phyloP scores from a whole-genome alignment of 1,140 invertebrate species.

The Ditylenchus dipsaci region DNA sequence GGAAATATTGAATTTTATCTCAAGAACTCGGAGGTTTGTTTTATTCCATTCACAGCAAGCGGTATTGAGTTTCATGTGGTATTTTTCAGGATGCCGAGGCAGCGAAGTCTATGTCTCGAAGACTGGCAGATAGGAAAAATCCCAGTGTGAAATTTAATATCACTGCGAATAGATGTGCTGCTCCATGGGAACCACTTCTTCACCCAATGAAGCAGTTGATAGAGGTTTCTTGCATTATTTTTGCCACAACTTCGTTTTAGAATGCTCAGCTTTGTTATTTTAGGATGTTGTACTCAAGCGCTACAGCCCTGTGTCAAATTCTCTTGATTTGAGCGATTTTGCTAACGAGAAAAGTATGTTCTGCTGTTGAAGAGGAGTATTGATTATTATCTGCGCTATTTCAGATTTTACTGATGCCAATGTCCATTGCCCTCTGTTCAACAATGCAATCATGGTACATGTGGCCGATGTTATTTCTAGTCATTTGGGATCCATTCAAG shows the following conservation, averaged over 20 bases:
- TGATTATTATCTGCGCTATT: not conserved
- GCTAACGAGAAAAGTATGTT: slow-evolving; percentile 15
- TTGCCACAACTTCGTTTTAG: not conserved
- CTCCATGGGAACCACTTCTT: slow-evolving; percentile 21
- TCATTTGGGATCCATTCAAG: slow-evolving; percentile 23
- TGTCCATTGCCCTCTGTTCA: slow-evolving; percentile 11
- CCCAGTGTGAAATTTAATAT: slow-evolving; percentile 25
- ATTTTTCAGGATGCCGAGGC: slow-evolving; percentile 14
- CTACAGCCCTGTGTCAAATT: slow-evolving; percentile 27
- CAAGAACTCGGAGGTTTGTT: not conserved
- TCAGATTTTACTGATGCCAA: slow-evolving; percentile 20
- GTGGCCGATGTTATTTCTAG: slow-evolving; percentile 12
- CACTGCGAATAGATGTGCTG: not conserved
- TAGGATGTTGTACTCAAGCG: slow-evolving; percentile 21
- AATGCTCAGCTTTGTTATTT: not conserved
- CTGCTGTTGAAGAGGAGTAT: not conserved
- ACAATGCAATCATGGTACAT: slow-evolving; percentile 32
- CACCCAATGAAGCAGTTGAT: slow-evolving; percentile 9
- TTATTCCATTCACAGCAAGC: not conserved
- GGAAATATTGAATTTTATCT: slow-evolving; percentile 16
- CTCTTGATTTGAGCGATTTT: slow-evolving; percentile 37
- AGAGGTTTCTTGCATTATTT: slow-evolving; percentile 10
- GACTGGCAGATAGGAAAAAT: slow-evolving; percentile 24
- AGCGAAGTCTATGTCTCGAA: slow-evolving; percentile 13
- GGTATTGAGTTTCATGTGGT: too few relatives aligned